phyloP scores from a whole-genome alignment of 2,888 invertebrate species.

The Mamestra brassicae region DNA sequence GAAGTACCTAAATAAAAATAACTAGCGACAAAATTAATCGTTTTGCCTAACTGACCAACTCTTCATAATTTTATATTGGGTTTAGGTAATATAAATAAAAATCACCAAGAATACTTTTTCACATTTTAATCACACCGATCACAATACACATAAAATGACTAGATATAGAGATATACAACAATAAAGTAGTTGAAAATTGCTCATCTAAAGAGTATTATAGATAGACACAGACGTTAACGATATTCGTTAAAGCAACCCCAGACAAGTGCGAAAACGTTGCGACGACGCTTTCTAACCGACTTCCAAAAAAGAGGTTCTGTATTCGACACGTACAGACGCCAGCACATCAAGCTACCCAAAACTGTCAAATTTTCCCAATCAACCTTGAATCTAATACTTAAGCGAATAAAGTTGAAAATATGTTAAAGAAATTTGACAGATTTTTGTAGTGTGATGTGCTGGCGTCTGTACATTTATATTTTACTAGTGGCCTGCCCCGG shows the following conservation, averaged over 20 bases:
- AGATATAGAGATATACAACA: slow-evolving; percentile 70
- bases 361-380: too few species aligned
- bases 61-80: neutral
- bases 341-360: too few species aligned
- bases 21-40: too few species aligned
- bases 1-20: neutral
- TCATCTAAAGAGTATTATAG: slow-evolving; percentile 74
- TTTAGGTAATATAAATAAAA: slow-evolving; percentile 27
- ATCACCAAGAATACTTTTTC: slow-evolving; percentile 38
- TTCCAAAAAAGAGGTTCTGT: too few species aligned
- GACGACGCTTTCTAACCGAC: neutral
- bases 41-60: too few species aligned
- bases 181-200: slow-evolving; percentile 71
- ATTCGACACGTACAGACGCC: too few species aligned
- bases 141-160: slow-evolving; percentile 81
- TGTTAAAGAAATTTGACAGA: too few species aligned
- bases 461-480: too few species aligned
- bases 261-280: neutral
- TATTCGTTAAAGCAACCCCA: neutral
- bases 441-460: too few species aligned
- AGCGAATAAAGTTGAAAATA: too few species aligned
- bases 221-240: slow-evolving; percentile 41
- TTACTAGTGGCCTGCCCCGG: too few species aligned
- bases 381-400: too few species aligned
- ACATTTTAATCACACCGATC: slow-evolving; percentile 75